Base-by-base conservation (phyloP, 2,888 invertebrate genomes). In the Diarsia brunnea region DNA sequence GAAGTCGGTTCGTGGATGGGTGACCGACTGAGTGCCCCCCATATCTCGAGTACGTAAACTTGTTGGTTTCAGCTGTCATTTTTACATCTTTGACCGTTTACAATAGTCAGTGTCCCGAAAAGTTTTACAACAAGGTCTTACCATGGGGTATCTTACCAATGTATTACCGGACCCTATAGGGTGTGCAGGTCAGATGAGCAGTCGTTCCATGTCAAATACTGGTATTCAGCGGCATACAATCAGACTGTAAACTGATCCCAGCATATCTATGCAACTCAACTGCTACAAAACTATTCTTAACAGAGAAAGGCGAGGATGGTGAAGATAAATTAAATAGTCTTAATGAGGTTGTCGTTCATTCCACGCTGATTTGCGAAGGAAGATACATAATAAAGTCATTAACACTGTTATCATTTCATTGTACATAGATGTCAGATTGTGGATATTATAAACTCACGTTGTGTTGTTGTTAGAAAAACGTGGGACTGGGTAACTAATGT, bases 371-470 rank as follows among this genome's bases (percentile, higher is more conserved):
- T 75, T 61, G 31, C 47, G n/a, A 61, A 53, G 12, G 24, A 24
- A 70, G 5, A 76, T 81, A 65, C 38, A 21, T 27, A 53, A 47
- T 72, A 43, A 66, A 47, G 64, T 60, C 31, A 43, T 66, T 66
- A 55, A 55, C 43, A 69, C 38, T 31, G 12, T 60, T 47, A 79
- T 61, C 45, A 66, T 75, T 43, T 2, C 14, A 38, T 67, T 12
- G 19, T 31, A 69, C 11, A 21, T 45, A 61, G 49, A 51, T 78
- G 2, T 31, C 0, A 77, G 49, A 78, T 78, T 51, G 45, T 58
- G 58, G 27, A 27, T 58, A 58, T 58, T 27, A 16, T 58, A 27
- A 45, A 65, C 14, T 4, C 21, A 31, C n/a, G 19, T 45, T 78
- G 7, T 24, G 51, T 38, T 65, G 24, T 58, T 78, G 24, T 27